Base-by-base conservation (phyloP, 1,140 invertebrate genomes). In the Drosophila neocordata region DNA sequence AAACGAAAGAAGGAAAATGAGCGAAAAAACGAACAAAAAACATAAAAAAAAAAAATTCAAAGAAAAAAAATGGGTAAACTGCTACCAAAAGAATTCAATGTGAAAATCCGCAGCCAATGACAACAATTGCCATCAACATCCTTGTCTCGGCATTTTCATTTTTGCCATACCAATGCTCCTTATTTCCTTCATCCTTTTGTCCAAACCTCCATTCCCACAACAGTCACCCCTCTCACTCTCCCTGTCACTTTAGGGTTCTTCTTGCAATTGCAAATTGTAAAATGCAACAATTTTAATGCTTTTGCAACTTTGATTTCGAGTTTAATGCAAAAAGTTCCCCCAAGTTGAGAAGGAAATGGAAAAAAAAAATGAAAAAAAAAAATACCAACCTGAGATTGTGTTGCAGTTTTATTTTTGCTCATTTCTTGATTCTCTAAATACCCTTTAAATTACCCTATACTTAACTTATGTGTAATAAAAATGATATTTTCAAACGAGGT, bases 281-380 rank as follows among this genome's bases (percentile, higher is more conserved):
- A 88, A 82, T 88, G 82, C 79, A 88, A 87, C 82, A 88, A 88
- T 88, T 87, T 87, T 87, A 85, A 87, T 87, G 82, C 83, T 68
- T 69, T 79, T 73, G 78, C 82, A 82, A 82, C 78, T 87, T 87
- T 88, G 87, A 82, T 82, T 82, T 82, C 70, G 73, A 77, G 58
- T 82, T 85, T 87, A 87, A 85, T 85, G 81, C 83, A 78, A 75
- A 85, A 78, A 81, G 64, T 81, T 81, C 63, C 64, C 20, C 65
- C 58, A 27, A 35, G 13, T 55, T 52, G 48, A 56, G 31, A 24
- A 65, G 64, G 57, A 75, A 68, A 69, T 73, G 61, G 64, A 67
- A 60, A 31, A 31, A 31, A 31, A 31, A 31, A 62, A 27, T 27
- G 22, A 55, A 35, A 64, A 48, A 51, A 66, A 34, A 34, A 56